Percentiles rank a stretch among this genome's conserved stretches.
These are phyloP conservation scores for Drosophila pseudotalamancana DNA, from an alignment of 2,888 invertebrate genomes.

Conservation along the genomic window DNA sequence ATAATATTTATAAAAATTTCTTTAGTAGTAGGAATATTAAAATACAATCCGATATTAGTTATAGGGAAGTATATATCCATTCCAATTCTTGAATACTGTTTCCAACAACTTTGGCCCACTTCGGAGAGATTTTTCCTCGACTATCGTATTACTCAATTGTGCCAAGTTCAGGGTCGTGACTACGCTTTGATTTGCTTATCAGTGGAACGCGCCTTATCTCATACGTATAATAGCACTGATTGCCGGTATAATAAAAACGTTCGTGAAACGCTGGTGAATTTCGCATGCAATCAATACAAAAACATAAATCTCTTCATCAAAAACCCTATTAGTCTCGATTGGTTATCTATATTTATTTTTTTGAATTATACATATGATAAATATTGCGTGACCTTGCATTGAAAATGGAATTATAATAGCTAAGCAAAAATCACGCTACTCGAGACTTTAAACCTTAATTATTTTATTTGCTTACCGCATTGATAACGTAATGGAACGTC, in stretches of 20 bases:
- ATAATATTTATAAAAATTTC: no score
- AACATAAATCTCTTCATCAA: no score
- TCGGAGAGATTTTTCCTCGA: not conserved
- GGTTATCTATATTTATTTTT: not conserved
- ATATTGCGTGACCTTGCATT: not conserved
- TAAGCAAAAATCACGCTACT: not conserved
- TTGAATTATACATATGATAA: not conserved
- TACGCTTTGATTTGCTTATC: conserved; percentile 45
- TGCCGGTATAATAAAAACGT: not conserved
- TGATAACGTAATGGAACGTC: conserved; percentile 29
- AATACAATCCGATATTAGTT: no score
- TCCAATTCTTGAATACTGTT: no score
- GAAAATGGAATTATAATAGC: not conserved
- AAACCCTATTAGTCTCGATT: no score
- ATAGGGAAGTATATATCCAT: no score
- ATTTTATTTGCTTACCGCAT: conserved; percentile 5
- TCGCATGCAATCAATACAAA: not conserved
- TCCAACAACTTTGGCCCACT: no score
- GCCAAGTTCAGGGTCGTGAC: conserved; percentile 82
- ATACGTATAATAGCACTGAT: conserved; percentile 11
- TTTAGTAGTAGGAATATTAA: no score
- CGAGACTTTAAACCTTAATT: conserved; percentile 19
- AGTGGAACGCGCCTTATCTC: conserved; percentile 30
- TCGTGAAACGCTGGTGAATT: not conserved
- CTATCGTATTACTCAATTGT: conserved; percentile 29